Conservation (phyloP, 1,140 invertebrate species). For the Brachionus sp. region DNA sequence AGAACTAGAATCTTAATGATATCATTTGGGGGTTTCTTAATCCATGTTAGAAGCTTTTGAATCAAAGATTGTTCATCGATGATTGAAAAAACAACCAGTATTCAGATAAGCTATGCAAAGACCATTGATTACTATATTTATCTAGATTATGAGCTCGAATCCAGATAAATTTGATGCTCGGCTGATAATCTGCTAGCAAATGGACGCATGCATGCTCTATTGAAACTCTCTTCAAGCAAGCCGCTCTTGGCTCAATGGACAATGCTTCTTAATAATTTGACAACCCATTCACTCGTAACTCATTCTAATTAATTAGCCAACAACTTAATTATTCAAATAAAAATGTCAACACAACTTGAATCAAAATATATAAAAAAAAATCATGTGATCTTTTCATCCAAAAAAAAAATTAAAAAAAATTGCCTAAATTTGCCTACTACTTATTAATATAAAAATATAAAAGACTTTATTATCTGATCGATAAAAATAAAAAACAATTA, state of each 20-base stretch:
- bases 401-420: too few relatives aligned
- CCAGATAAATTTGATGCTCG: neutral
- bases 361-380: too few relatives aligned
- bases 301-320: neutral
- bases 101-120: neutral
- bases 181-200: neutral
- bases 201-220: neutral
- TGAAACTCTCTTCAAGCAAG: neutral
- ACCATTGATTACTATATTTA: neutral
- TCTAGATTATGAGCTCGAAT: neutral
- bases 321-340: too few relatives aligned
- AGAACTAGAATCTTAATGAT: constrained; percentile 15
- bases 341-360: too few relatives aligned
- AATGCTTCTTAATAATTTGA: too few relatives aligned
- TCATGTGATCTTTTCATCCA: too few relatives aligned
- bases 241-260: neutral
- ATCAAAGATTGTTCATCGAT: constrained; percentile 30
- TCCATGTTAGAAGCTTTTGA: neutral
- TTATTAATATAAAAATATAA: too few relatives aligned
- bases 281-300: too few relatives aligned
- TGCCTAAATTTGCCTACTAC: too few relatives aligned
- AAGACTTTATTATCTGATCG: too few relatives aligned
- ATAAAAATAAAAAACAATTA: too few relatives aligned
- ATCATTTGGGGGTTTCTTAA: constrained; percentile 30
- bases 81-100: constrained; percentile 31